Conservation (phyloP, 2,888 invertebrate genomes). For the Brachycybe producta region DNA sequence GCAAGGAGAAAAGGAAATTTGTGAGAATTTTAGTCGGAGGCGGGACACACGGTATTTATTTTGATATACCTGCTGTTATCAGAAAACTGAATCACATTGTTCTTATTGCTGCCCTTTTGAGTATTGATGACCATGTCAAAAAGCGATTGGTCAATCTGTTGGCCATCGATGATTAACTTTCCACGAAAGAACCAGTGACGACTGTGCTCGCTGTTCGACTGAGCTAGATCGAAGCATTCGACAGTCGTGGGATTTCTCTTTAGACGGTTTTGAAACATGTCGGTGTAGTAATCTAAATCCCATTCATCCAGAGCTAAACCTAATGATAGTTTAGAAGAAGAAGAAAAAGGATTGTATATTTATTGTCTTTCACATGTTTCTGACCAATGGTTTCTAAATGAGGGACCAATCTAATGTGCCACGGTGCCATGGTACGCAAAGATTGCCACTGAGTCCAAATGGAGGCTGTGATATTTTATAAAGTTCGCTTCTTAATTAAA, state of each 20-base stretch:
- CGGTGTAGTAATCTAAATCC: conserved; percentile 80
- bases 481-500: no score
- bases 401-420: no score
- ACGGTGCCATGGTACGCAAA: no score
- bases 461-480: no score
- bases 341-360: no score
- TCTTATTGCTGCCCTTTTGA: conserved; percentile 66
- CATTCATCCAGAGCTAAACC: conserved; percentile 86
- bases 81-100: conserved; percentile 92
- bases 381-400: no score
- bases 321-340: conserved; percentile 26
- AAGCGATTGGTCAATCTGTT: conserved; percentile 61
- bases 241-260: conserved; percentile 89
- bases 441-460: no score
- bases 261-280: conserved; percentile 66
- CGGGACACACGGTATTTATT: no score
- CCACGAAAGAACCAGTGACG: conserved; percentile 99
- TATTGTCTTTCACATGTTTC: no score
- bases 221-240: conserved; percentile 94
- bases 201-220: conserved; percentile 96
- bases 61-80: conserved; percentile 68
- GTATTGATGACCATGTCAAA: conserved; percentile 89
- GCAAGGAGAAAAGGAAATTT: no score
- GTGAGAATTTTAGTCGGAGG: no score
- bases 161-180: conserved; percentile 67